Evolutionary conservation across 1,140 invertebrate genomes (phyloP), one percentile per base, ranked within the genome.

Genomic region (Penaeus japonicus): DNA sequence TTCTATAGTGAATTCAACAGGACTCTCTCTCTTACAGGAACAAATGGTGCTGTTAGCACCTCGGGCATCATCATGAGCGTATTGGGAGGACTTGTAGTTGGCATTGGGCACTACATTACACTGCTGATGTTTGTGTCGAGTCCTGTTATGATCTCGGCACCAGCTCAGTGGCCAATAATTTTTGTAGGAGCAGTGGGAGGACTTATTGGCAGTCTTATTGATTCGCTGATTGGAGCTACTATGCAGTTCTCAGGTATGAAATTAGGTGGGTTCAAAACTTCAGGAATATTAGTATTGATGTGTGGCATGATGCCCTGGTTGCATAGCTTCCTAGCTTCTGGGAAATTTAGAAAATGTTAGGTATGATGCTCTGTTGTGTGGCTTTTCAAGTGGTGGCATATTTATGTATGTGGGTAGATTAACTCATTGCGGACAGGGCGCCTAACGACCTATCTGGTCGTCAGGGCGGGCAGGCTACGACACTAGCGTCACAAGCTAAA

Each of bases 221-320:
- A 98, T 93, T 98, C 97, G 0, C 84, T 97, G 22, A 92, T 98
- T 70, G 97, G 97, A 54, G 97, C 97, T 22, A 91, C 90, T 59
- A 57, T 91, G 81, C 90, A 91, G 87, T 91, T 81, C 73, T 91
- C 90, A 77, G 90, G 90, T 91, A 62, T 80, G 73, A 22, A 47
- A 47, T 4, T 55, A 39, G 39, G 57, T 55, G 62, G 30, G 53
- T 20, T 18, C 7, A 10, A 15, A 27, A 35, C 54, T 18, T 53
- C 24, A 35, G 39, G 12, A 39, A 12, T n/a, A 22, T 39, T 73
- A 17, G 70, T 54, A 35, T 55, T 1, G 7, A 24, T 22, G 53
- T 87, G 2, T 82, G 83, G 27, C 10, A 18, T 89, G 85, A 22
- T 54, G 4, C 55, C 18, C 22, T 30, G 27, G n/a, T 5, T 47